Evolutionary conservation across 2,113 vertebrate genomes (phyloP), one percentile per base, ranked within the genome.

Genomic region (Heteronetta atricapilla): DNA sequence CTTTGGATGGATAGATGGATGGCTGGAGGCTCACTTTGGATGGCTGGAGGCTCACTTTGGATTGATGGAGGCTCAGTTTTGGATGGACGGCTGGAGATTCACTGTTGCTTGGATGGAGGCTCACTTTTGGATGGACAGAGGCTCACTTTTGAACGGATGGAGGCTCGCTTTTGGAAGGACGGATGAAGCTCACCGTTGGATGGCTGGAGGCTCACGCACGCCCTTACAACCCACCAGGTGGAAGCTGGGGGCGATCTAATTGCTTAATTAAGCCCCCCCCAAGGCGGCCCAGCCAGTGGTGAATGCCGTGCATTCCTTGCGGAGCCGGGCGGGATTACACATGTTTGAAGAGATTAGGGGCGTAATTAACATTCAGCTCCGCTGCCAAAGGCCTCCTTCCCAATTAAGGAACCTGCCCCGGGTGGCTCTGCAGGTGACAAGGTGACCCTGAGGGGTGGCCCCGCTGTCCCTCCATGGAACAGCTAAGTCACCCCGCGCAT

Each of bases 251-350:
- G 33, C 77, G 58, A 60, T 73, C 48, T 46, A 76, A 64, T 86
- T 79, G 66, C 81, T 36, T 44, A 46, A 36, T 90, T 92, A 92
- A 84, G n/a, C n/a, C 44, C 90, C 85, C 34, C 34, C 10, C 87
- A 67, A 67, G 50, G 76, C 69, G 36, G 53, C 80, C 48, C 84
- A 86, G 56, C 2, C 2, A 50, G 86, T 19, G 76, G 73, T 36
- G 86, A 89, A 94, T 95, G 89, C 89, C 10, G 0, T 40, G 38
- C 89, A 97, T 96, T 95, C 93, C 94, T 89, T 56, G 3, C 5
- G 0, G 82, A 94, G 64, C 64, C 2, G 1, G 28, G 23, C 28
- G 28, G 89, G 89, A 95, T 96, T 94, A 94, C 58, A 63, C 84
- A 78, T 59, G 80, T 83, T 93, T 25, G 48, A 73, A 77, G 83